Evolutionary conservation across 2,888 invertebrate species (phyloP), one percentile per base, ranked within the genome.

Genomic region (Drosophila infuscata): DNA sequence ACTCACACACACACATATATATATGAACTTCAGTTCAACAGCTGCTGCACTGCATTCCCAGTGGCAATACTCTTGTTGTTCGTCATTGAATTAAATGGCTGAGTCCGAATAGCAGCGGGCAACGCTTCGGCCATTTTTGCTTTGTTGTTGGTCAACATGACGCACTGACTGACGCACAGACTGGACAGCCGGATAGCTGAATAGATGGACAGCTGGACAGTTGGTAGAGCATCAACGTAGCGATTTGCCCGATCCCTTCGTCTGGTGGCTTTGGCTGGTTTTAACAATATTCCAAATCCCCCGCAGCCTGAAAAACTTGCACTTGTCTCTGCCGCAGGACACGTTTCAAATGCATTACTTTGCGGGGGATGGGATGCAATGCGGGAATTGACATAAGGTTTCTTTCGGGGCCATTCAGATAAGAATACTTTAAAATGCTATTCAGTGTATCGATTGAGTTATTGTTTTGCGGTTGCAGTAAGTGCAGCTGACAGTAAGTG

Each of bases 11-110:
- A 62, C 66, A 74, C 69, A 30, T 32, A 43, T 33, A 35, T 43
- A 70, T 71, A 81, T 74, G 76, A 70, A 66, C 43, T 58, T 62
- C 52, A 62, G 66, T 41, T 56, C 54, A 60, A 63, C 58, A 74
- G 56, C 56, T 76, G 70, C 53, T 75, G 66, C 75, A 70, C 48
- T 73, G 74, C 84, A 86, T 69, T 46, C 84, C 82, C 84, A 77
- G 56, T 77, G 77, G 85, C 84, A 70, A 76, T 66, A 78, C 81
- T 81, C 15, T 81, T 88, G 86, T 85, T 83, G 83, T 85, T 76
- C 70, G 85, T 89, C 90, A 89, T 89, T 86, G 88, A 86, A 89
- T 86, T 86, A 89, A 89, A 89, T 85, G 88, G 69, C 76, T 73
- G 85, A 76, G 85, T 57, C 69, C 72, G 74, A 76, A 72, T 68